Evolutionary conservation across 2,797 vertebrate genomes (phyloP).

Genomic region (Loriculus beryllinus): DNA sequence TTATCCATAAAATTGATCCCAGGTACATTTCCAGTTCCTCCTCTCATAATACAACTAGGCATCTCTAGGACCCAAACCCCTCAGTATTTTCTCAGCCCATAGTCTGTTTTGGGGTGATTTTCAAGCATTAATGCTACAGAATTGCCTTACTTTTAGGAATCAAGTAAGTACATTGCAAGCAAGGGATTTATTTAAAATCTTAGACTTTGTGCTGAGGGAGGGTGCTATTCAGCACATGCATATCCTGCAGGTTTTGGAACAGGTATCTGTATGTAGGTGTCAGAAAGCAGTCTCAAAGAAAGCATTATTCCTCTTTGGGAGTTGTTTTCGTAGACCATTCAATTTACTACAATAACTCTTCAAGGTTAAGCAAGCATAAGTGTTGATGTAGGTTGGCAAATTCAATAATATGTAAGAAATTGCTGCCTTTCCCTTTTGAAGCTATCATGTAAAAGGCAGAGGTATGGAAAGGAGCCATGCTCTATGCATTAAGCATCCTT

Average conservation of each 20-base stretch:
- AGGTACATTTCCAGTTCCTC: neutral
- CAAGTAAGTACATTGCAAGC: neutral
- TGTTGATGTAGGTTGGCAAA: neutral
- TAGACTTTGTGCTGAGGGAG: neutral
- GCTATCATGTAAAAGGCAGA: neutral
- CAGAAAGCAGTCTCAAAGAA: neutral
- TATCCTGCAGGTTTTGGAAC: neutral
- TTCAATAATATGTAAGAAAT: neutral
- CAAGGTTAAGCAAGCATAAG: slow-evolving; percentile 8
- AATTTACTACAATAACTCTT: neutral
- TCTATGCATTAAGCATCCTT: neutral
- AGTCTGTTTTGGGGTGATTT: neutral
- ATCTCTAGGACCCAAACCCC: neutral
- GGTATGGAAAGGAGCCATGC: neutral
- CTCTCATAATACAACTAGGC: neutral
- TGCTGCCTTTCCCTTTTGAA: neutral
- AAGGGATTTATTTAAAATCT: neutral
- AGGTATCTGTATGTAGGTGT: neutral
- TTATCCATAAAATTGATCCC: slow-evolving; percentile 11
- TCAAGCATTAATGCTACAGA: neutral
- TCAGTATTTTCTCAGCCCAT: neutral
- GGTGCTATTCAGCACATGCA: neutral
- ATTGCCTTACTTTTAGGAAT: neutral
- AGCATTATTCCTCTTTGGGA: neutral
- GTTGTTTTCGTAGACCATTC: neutral